Evolutionary conservation across 2,888 invertebrate species (phyloP), one percentile per base, ranked within the genome.

Genomic region (Heliconius aoede): DNA sequence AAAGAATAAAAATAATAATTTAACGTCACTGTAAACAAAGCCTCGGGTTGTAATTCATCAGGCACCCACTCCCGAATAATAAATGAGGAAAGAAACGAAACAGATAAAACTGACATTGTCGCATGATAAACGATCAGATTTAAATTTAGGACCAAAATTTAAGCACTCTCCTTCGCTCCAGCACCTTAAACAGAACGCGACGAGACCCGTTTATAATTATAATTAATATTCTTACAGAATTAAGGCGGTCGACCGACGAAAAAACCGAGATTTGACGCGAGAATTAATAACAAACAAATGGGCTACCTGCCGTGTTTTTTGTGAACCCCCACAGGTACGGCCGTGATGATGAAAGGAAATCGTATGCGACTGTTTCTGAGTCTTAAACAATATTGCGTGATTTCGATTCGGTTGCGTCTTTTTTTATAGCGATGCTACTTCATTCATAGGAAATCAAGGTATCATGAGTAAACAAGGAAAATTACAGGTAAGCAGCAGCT

Each of bases 201-300:
- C 89, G 91, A 91, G 85, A 85, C 87, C 90, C 92, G 94, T 91
- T 94, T 93, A 94, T 93, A 94, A 94, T 93, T 93, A 93, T 94
- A 94, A 94, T 94, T 94, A 94, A 94, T 94, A 94, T 92, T 94
- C 94, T 92, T 91, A 92, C 92, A 91, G 92, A 91, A 93, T 93
- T 91, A 94, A 92, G 91, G 89, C 91, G 92, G 92, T 88, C 89
- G 92, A 89, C 86, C 87, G 85, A 77, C 84, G 89, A 91, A 92
- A 90, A 93, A 90, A 91, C 86, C 86, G 86, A 89, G 89, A 90
- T 91, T 90, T 92, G 92, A 92, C 89, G 92, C 93, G 92, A 93
- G 94, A 94, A 93, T 94, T 94, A 94, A 94, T 94, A 94, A 94
- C 93, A 94, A 94, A 94, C 94, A 94, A 94, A 94, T 94, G 94